Base-by-base conservation (phyloP, 2,888 invertebrate species). In the Galerucella nymphaeae region DNA sequence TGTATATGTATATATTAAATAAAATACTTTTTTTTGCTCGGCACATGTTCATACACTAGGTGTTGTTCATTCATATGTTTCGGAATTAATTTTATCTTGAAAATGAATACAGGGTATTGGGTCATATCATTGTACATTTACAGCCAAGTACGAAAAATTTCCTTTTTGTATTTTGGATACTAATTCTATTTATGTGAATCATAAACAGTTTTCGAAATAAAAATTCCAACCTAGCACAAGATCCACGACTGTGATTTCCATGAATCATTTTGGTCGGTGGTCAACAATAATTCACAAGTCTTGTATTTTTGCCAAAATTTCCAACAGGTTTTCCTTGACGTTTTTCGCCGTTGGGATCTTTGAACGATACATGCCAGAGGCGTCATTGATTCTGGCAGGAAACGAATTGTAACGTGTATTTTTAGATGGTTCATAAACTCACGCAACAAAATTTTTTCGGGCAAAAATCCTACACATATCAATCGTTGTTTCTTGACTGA, bases 271-370 rank as follows among this genome's bases (percentile, higher is more conserved):
- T 48, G 23, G 66, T 62, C 66, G 42, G 71, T 70, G 69, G 65
- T 66, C 69, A 66, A 70, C 66, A 53, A 66, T 57, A 57, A 68
- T 68, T 70, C 67, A 73, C 64, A 64, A 64, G 68, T 73, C 73
- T 76, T 76, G 79, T 76, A 30, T 67, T 58, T 69, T 72, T 79
- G 80, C 79, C 80, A 80, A 76, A 75, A 70, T 76, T 78, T 78
- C 77, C 78, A 80, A 80, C 80, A 80, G 79, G 80, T 80, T 78
- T 78, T 78, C 77, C 66, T 79, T 76, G 78, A 78, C 78, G 80
- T 76, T 76, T 75, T 75, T 74, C 53, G 71, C 73, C 18, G 59
- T 42, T 62, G 75, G 76, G 78, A 79, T 78, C 78, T 78, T 78
- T 78, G 80, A 79, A 79, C 78, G 75, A 75, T 41, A n/a, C 18